Base-by-base conservation (phyloP, 2,797 vertebrate species). In the Etheostoma perlongum region DNA sequence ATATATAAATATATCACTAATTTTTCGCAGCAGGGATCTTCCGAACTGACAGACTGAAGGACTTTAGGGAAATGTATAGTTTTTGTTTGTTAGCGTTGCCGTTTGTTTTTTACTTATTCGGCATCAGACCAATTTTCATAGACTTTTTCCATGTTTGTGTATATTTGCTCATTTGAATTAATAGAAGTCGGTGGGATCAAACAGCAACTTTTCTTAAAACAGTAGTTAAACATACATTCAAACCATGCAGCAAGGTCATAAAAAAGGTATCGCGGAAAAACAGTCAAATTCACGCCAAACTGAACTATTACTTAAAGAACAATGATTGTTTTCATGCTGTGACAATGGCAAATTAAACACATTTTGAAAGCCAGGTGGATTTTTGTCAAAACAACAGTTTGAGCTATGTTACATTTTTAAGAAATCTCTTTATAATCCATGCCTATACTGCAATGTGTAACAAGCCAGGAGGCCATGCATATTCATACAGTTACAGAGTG, bases 381-480 rank as follows among this genome's bases (percentile, higher is more conserved):
- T 62, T 48, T 53, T 48, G 9, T 27, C 7, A 27, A 48, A 18
- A 64, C 21, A 40, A 23, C 62, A 52, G 47, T 69, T 78, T 33
- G 21, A 59, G 49, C 48, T 51, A 11, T 55, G 23, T 19, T 48
- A 5, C 12, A 16, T 72, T 71, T 67, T 66, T 36, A 79, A 30
- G 25, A 75, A 62, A 57, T 19, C 55, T 70, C 55, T 84, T 83
- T 33, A 57, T 27, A 67, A 60, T 58, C 48, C 51, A 46, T 10
- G 58, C 74, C 74, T 77, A 46, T 55, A 72, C 80, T 88, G 76
- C 64, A 75, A 40, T 1, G 0, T 76, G 81, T 51, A 76, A 68
- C 62, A 71, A 93, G 90, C 93, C 94, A 95, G 93, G 94, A 95
- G 91, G 94, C 85, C 79, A 96, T 96, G 95, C 95, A 97, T 96